Conservation (phyloP, 2,113 vertebrate genomes). For the human (Homo sapiens) region DNA sequence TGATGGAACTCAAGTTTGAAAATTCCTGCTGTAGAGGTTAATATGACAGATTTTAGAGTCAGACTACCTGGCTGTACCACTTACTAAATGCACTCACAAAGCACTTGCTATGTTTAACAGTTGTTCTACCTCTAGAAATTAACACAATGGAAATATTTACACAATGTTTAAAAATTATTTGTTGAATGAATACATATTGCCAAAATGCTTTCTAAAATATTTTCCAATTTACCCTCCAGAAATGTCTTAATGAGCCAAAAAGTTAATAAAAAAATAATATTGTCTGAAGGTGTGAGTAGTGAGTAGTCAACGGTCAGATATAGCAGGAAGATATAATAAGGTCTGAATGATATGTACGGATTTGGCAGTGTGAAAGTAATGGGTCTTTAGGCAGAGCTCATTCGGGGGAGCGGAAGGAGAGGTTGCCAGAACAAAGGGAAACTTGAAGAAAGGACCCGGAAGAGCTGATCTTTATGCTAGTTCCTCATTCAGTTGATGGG, state of each 20-base stretch:
- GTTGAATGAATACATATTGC: background rate
- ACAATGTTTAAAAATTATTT: background rate
- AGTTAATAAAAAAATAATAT: background rate
- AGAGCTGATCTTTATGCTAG: background rate
- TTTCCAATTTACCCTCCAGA: background rate
- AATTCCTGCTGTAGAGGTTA: background rate
- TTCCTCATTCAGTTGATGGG: background rate
- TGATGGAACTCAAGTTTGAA: background rate
- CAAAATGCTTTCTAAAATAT: background rate
- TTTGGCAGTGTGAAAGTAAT: background rate
- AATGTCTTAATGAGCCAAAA: background rate
- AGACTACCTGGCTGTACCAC: background rate
- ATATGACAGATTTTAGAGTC: background rate
- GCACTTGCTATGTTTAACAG: too few species aligned
- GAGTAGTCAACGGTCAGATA: background rate
- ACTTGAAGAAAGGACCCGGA: background rate
- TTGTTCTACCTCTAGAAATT: background rate
- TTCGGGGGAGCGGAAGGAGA: background rate
- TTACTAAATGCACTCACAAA: background rate
- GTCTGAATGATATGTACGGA: background rate
- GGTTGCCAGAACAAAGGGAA: background rate
- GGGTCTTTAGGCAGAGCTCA: background rate
- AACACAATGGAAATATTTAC: background rate
- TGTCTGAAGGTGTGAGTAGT: background rate
- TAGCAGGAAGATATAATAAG: background rate